A percentile compares a stretch with the other conserved stretches of the same genome.
phyloP scores from a whole-genome alignment of 2,888 invertebrate species.

The Acanthoscelides obtectus region DNA sequence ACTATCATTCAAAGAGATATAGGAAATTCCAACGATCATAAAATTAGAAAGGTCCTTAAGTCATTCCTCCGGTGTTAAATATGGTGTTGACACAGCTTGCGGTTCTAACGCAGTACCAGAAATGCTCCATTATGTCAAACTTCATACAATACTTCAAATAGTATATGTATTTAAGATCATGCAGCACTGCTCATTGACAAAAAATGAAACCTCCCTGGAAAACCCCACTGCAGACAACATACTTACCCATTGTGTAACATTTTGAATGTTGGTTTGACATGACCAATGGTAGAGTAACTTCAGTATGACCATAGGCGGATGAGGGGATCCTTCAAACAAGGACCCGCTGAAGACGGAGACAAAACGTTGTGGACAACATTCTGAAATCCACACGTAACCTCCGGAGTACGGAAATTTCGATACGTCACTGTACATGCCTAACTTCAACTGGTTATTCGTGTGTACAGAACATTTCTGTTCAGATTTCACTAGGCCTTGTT shows the following conservation, averaged over 20 bases:
- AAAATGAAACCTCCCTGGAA: too few relatives aligned
- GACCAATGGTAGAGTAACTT: slow-evolving; percentile 89
- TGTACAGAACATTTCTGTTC: slow-evolving; percentile 75
- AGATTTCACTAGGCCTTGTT: slow-evolving; percentile 74
- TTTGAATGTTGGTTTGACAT: slow-evolving; percentile 84
- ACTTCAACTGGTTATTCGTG: slow-evolving; percentile 63
- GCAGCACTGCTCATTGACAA: too few relatives aligned
- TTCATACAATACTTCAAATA: too few relatives aligned
- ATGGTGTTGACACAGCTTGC: too few relatives aligned
- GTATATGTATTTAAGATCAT: too few relatives aligned
- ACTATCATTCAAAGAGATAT: too few relatives aligned
- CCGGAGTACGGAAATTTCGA: slow-evolving; percentile 83
- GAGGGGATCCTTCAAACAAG: slow-evolving; percentile 79
- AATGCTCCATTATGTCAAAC: too few relatives aligned
- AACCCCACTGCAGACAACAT: too few relatives aligned
- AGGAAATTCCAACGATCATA: too few relatives aligned
- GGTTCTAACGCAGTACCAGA: too few relatives aligned
- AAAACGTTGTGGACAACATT: slow-evolving; percentile 79
- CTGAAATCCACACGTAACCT: slow-evolving; percentile 88
- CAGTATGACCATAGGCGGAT: slow-evolving; percentile 75
- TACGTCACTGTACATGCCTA: slow-evolving; percentile 82
- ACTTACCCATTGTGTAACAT: slow-evolving; percentile 83
- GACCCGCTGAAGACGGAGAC: slow-evolving; percentile 86
- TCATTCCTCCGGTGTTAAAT: too few relatives aligned
- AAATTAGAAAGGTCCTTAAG: too few relatives aligned